Evolutionary conservation across 1,140 invertebrate genomes (phyloP).

Genomic region (Sinella curviseta): DNA sequence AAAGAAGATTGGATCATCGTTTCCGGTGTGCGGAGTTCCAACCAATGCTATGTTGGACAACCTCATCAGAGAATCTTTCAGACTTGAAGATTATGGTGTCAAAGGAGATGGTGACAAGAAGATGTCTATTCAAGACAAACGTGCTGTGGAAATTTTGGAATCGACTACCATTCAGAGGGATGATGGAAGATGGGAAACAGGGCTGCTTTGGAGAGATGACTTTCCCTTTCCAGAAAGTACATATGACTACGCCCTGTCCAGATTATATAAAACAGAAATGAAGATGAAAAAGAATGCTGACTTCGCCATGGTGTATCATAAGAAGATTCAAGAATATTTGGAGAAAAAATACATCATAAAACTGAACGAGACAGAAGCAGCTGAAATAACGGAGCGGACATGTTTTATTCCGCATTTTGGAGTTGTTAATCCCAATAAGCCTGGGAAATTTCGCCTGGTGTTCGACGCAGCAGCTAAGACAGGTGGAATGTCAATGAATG

Average conservation of each 20-base stretch:
- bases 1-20: not conserved
- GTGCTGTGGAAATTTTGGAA: not conserved
- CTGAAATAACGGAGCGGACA: not conserved
- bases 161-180: not conserved
- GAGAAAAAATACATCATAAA: not conserved
- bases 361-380: not conserved
- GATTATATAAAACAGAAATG: not conserved
- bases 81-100: not conserved
- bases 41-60: not conserved
- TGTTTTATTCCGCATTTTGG: slow-evolving; percentile 8
- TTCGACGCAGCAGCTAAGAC: slow-evolving; percentile 49
- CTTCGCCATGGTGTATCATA: not conserved
- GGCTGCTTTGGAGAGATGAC: slow-evolving; percentile 27
- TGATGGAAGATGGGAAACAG: slow-evolving; percentile 12
- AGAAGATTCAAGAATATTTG: not conserved
- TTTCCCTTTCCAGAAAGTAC: not conserved
- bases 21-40: not conserved
- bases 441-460: slow-evolving; percentile 50
- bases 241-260: not conserved
- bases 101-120: not conserved
- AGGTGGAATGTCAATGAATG: slow-evolving; percentile 47
- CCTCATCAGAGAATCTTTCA: not conserved
- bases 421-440: slow-evolving; percentile 49
- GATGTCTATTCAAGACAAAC: not conserved
- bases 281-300: not conserved